Conservation (phyloP, 2,888 invertebrate genomes). For the Pristionchus maxplancki region DNA sequence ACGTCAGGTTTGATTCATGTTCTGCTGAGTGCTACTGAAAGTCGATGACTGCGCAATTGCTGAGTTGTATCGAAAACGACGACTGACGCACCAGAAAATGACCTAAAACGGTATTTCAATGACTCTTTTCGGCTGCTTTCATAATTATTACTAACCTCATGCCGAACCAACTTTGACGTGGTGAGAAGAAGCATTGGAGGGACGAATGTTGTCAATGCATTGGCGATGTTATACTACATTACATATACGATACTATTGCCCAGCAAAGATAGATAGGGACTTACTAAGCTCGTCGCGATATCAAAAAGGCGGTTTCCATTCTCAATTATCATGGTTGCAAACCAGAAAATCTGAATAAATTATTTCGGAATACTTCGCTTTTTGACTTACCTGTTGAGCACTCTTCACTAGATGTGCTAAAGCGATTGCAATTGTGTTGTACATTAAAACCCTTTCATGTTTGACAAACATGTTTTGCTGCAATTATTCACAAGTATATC, state of each 20-base stretch:
- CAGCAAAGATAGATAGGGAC: neutral
- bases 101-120: neutral
- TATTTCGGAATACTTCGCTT: neutral
- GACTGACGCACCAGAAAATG: neutral
- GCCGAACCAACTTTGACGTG: neutral
- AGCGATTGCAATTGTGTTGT: neutral
- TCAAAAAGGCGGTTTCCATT: neutral
- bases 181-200: neutral
- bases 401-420: neutral
- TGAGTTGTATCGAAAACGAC: neutral
- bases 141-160: no score
- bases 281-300: neutral
- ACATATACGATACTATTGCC: neutral
- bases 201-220: neutral
- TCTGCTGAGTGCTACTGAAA: neutral
- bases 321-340: neutral
- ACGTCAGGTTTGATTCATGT: no score
- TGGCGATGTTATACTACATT: neutral
- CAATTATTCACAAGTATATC: neutral
- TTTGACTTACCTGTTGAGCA: neutral
- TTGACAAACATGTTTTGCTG: neutral
- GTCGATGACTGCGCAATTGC: neutral
- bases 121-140: no score
- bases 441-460: neutral
- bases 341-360: neutral